These are phyloP conservation scores for Gephyroberyx darwinii DNA, from an alignment of 2,797 vertebrate genomes.

Conservation along the genomic window DNA sequence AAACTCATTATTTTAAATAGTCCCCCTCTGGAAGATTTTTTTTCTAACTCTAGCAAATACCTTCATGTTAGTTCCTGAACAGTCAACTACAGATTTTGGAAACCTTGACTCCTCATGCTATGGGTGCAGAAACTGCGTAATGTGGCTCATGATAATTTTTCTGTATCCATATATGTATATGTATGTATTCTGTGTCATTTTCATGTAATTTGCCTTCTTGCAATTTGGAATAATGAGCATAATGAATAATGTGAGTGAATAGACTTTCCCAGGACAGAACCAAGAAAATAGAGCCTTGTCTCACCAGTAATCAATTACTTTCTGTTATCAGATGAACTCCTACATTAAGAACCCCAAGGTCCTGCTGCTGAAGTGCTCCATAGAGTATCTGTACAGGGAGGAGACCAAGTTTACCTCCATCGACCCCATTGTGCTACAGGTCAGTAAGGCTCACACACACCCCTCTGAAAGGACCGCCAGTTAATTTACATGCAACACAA, in stretches of 20 bases:
- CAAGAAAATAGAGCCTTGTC: background rate
- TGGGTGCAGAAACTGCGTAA: too few relatives aligned
- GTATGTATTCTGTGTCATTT: too few relatives aligned
- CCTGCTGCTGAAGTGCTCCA: constrained; percentile 96
- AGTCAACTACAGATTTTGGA: too few relatives aligned
- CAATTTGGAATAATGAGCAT: background rate
- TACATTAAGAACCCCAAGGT: constrained; percentile 98
- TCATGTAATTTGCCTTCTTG: background rate
- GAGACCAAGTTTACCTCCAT: constrained; percentile 99
- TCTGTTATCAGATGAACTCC: constrained; percentile 90
- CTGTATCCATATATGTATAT: too few relatives aligned
- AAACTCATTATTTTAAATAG: background rate
- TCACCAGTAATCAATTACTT: background rate
- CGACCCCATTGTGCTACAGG: constrained; percentile 98
- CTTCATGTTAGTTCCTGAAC: too few relatives aligned
- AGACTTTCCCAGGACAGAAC: background rate
- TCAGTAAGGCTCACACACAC: constrained; percentile 61
- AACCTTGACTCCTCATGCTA: too few relatives aligned
- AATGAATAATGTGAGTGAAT: background rate
- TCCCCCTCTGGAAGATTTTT: too few relatives aligned
- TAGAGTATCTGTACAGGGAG: constrained; percentile 97
- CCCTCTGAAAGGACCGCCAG: background rate
- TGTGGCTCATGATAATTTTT: too few relatives aligned
- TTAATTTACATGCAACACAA: background rate
- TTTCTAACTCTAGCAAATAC: too few relatives aligned